Conservation (phyloP, 2,888 invertebrate species). For the Noctua fimbriata region DNA sequence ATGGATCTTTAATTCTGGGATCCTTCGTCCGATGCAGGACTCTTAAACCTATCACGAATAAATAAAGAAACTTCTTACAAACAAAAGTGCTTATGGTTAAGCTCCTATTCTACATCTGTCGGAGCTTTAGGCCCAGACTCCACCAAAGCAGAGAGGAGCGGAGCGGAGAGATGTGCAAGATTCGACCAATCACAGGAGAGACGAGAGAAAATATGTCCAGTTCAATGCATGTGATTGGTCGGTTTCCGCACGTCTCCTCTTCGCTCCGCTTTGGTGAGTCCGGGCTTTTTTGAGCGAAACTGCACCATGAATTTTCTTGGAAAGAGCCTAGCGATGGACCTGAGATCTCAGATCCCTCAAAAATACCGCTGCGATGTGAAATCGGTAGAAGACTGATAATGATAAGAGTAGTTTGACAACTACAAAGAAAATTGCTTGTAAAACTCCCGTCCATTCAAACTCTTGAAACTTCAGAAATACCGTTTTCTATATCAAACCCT, state of each 20-base stretch:
- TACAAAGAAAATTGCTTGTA: background rate
- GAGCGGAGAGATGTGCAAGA: too few relatives aligned
- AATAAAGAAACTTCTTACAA: background rate
- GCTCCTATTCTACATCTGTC: too few relatives aligned
- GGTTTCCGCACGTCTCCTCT: too few relatives aligned
- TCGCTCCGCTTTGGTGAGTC: too few relatives aligned
- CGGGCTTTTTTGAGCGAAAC: background rate
- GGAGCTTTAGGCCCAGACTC: too few relatives aligned
- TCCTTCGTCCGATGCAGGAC: background rate
- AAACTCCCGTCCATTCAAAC: background rate
- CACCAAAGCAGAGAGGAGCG: too few relatives aligned
- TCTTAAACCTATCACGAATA: background rate
- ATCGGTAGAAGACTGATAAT: background rate
- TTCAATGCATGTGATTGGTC: too few relatives aligned
- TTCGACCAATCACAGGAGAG: too few relatives aligned
- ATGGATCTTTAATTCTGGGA: too few relatives aligned
- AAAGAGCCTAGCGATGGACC: background rate
- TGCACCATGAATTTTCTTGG: background rate
- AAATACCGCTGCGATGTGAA: background rate
- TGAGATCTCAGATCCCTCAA: background rate
- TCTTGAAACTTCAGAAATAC: background rate
- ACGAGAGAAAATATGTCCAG: too few relatives aligned
- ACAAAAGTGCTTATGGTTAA: background rate
- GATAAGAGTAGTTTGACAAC: background rate
- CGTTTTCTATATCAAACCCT: background rate